Evolutionary conservation across 2,797 vertebrate genomes (phyloP).

Genomic region (Gadopsis marmoratus): DNA sequence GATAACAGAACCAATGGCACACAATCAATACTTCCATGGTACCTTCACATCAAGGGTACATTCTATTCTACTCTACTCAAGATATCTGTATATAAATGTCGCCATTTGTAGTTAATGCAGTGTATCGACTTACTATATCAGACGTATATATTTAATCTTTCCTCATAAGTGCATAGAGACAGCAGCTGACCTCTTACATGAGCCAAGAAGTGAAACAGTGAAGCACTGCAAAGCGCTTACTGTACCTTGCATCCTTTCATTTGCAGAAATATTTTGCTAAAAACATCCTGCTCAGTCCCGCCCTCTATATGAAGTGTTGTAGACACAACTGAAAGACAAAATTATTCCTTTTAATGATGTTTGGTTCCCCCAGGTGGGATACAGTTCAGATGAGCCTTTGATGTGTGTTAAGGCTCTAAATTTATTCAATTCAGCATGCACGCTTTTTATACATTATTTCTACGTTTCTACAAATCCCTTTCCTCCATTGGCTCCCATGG

Average conservation of each 20-base stretch:
- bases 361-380: constrained; percentile 18
- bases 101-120: neutral
- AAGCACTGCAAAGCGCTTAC: neutral
- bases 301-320: neutral
- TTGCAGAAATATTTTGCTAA: neutral
- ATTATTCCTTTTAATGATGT: constrained; percentile 31
- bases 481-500: constrained; percentile 9
- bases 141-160: neutral
- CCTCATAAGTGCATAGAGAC: neutral
- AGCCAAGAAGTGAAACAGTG: neutral
- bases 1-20: constrained; percentile 18
- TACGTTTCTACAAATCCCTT: constrained; percentile 32
- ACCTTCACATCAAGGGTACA: neutral
- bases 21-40: constrained; percentile 16
- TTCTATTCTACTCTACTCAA: neutral
- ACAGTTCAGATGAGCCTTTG: constrained; percentile 40
- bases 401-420: constrained; percentile 14
- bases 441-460: constrained; percentile 19
- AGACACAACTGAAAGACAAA: constrained; percentile 26
- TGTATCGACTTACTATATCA: neutral
- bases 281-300: neutral
- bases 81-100: neutral
- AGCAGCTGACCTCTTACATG: neutral
- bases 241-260: neutral
- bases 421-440: constrained; percentile 15